A percentile compares a stretch with the other conserved stretches of the same genome.
These are phyloP conservation scores for Misgurnus anguillicaudatus DNA, from an alignment of 2,113 vertebrate genomes.

Conservation along the genomic window DNA sequence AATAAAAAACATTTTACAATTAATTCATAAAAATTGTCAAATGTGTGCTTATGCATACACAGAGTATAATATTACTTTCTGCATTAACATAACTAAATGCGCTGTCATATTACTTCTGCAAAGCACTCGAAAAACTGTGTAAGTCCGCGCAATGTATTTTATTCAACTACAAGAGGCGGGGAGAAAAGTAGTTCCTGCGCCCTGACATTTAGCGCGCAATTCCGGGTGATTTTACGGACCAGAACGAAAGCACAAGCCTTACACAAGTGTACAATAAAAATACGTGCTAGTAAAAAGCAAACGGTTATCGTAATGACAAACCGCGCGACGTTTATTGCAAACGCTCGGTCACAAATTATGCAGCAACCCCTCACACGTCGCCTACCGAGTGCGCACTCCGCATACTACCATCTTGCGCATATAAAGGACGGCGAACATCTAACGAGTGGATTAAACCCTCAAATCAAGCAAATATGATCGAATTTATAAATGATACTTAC, in stretches of 20 bases:
- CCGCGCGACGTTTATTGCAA: neutral
- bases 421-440: slow-evolving; percentile 10
- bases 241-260: neutral
- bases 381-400: slow-evolving; percentile 45
- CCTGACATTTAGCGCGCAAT: neutral
- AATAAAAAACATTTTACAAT: neutral
- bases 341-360: slow-evolving; percentile 34
- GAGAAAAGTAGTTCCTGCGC: slow-evolving; percentile 58
- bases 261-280: neutral
- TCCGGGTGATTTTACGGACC: neutral
- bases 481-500: slow-evolving; percentile 33
- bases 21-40: neutral
- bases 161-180: slow-evolving; percentile 39
- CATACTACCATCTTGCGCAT: slow-evolving; percentile 51
- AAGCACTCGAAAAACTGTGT: neutral
- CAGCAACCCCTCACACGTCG: slow-evolving; percentile 39
- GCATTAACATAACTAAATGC: neutral
- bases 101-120: neutral
- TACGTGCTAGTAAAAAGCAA: neutral
- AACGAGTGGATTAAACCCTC: neutral
- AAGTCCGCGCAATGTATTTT: slow-evolving; percentile 32
- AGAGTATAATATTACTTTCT: too few relatives aligned
- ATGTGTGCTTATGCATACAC: neutral
- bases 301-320: neutral
- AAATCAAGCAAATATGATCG: neutral